Evolutionary conservation across 2,797 vertebrate species (phyloP).

Genomic region (Galaxias olidus): DNA sequence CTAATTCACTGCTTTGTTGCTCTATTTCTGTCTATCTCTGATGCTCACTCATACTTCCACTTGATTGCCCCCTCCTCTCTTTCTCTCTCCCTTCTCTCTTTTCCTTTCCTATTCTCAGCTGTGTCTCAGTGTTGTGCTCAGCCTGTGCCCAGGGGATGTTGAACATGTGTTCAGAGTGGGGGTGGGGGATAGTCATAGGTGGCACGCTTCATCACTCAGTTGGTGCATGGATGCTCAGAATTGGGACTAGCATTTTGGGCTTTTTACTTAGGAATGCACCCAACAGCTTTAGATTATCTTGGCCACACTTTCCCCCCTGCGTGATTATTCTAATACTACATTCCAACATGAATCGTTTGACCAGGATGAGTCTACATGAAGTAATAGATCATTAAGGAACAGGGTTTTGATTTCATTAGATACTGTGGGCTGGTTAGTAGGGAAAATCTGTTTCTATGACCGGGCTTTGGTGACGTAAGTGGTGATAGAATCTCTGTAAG

Average conservation of each 20-base stretch:
- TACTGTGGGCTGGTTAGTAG: neutral
- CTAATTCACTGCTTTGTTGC: constrained; percentile 66
- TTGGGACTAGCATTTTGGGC: neutral
- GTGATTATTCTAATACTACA: too few relatives aligned
- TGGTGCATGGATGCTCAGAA: constrained; percentile 45
- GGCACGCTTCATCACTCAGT: constrained; percentile 58
- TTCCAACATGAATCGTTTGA: too few relatives aligned
- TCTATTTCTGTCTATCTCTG: constrained; percentile 72
- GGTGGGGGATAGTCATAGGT: constrained; percentile 66
- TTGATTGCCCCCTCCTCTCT: constrained; percentile 49
- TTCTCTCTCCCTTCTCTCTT: constrained; percentile 17
- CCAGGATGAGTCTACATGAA: neutral
- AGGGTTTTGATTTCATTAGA: too few relatives aligned
- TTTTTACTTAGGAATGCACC: neutral
- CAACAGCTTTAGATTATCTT: neutral
- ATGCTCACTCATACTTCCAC: constrained; percentile 70
- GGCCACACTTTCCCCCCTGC: too few relatives aligned
- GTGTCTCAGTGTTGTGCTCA: constrained; percentile 55
- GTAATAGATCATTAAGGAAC: neutral
- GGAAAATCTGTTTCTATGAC: too few relatives aligned
- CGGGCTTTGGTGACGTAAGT: too few relatives aligned
- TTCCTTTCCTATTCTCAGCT: constrained; percentile 50
- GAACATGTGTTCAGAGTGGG: constrained; percentile 71
- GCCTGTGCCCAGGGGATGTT: constrained; percentile 67
- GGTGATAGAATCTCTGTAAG: too few relatives aligned